These are phyloP conservation scores for Hipparchia sbordonii DNA, from an alignment of 2,888 invertebrate species.

Conservation along the genomic window DNA sequence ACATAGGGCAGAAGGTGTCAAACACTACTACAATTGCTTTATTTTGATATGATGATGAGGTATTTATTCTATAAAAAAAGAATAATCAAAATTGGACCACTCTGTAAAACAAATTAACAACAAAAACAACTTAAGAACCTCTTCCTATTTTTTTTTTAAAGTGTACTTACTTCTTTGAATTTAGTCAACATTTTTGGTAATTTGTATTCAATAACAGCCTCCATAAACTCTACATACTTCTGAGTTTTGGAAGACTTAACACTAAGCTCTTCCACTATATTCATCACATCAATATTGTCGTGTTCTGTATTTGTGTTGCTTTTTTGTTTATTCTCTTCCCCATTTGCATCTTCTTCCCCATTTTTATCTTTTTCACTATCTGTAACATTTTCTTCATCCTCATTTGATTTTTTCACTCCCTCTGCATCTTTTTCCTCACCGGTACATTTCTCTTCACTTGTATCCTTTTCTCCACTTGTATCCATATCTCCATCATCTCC, in stretches of 20 bases:
- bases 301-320: background rate
- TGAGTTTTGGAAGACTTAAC: slow-evolving; percentile 22
- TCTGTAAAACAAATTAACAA: too few species aligned
- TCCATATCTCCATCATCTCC: background rate
- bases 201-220: slow-evolving; percentile 40
- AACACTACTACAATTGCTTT: too few species aligned
- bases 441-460: background rate
- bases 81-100: too few species aligned
- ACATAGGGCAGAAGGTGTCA: too few species aligned
- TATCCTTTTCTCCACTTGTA: background rate
- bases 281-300: background rate
- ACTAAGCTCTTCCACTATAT: background rate
- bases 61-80: too few species aligned
- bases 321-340: background rate
- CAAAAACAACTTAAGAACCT: too few species aligned
- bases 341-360: background rate
- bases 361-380: too few species aligned
- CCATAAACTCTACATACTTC: slow-evolving; percentile 39
- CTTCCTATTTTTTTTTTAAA: too few species aligned
- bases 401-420: background rate
- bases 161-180: slow-evolving; percentile 53
- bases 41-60: too few species aligned
- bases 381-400: background rate
- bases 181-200: slow-evolving; percentile 52
- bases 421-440: background rate